These are phyloP conservation scores for Callopanchax toddi DNA, from an alignment of 2,113 vertebrate genomes.

Conservation along the genomic window DNA sequence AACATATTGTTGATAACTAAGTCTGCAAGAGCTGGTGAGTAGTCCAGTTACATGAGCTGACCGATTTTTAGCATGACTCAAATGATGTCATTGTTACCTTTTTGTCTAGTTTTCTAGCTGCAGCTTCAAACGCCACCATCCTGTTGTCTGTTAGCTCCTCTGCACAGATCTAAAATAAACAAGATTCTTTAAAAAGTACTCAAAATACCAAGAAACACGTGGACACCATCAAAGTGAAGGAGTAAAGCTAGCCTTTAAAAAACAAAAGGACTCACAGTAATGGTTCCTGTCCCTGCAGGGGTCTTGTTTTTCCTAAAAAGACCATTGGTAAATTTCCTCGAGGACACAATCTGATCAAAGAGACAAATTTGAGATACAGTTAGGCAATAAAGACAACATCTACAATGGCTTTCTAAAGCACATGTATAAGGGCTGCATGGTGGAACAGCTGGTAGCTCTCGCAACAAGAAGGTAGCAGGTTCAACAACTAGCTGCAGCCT, in stretches of 20 bases:
- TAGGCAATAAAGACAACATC: neutral
- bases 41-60: too few relatives aligned
- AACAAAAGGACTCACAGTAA: constrained; percentile 80
- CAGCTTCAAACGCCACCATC: constrained; percentile 87
- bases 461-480: too few relatives aligned
- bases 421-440: too few relatives aligned
- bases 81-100: constrained; percentile 79
- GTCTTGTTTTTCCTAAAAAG: constrained; percentile 87
- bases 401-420: neutral
- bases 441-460: too few relatives aligned
- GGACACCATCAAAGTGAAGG: neutral
- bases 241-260: neutral
- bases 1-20: too few relatives aligned
- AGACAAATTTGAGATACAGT: neutral
- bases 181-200: constrained; percentile 1
- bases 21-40: too few relatives aligned
- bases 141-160: constrained; percentile 96
- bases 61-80: neutral
- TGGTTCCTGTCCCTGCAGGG: constrained; percentile 91
- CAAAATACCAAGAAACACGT: neutral
- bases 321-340: constrained; percentile 85
- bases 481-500: too few relatives aligned
- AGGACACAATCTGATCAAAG: constrained; percentile 89
- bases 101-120: constrained; percentile 95
- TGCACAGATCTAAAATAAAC: constrained; percentile 83